phyloP scores from a whole-genome alignment of 53 echinoderm and acorn worm genomes.

The Antedon mediterranea region DNA sequence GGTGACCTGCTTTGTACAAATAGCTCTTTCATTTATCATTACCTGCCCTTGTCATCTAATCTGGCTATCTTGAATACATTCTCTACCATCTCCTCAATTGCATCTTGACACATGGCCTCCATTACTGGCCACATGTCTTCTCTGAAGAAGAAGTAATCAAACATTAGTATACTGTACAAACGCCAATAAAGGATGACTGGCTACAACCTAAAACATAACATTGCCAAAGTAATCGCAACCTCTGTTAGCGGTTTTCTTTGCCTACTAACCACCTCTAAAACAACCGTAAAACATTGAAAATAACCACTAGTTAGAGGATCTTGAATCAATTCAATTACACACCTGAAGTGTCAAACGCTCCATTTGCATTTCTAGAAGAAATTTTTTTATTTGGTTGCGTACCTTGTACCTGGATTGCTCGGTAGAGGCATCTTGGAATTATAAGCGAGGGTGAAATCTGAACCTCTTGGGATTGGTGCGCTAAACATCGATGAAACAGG shows the following conservation, averaged over 20 bases:
- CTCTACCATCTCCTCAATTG: conserved; percentile 94
- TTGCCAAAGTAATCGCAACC: no score
- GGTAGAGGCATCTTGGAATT: conserved; percentile 76
- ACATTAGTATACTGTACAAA: no score
- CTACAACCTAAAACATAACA: no score
- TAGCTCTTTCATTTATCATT: conserved; percentile 1
- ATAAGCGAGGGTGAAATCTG: conserved; percentile 27
- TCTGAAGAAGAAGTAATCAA: conserved; percentile 12
- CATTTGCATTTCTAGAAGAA: not conserved
- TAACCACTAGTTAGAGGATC: no score
- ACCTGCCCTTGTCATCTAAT: conserved; percentile 49
- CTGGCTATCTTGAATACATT: conserved; percentile 85
- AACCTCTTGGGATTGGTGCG: conserved; percentile 76
- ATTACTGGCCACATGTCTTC: conserved; percentile 96
- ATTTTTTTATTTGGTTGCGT: not conserved
- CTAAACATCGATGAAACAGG: conserved; percentile 90
- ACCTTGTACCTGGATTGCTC: conserved; percentile 78
- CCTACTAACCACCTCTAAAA: no score
- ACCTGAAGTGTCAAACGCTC: not conserved
- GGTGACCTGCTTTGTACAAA: no score
- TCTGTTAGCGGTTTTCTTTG: no score
- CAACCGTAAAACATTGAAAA: no score
- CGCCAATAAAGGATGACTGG: no score
- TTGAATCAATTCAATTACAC: no score
- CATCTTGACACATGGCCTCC: conserved; percentile 91